phyloP scores from a whole-genome alignment of 2,888 invertebrate species.

The Himalopsyche anomala region DNA sequence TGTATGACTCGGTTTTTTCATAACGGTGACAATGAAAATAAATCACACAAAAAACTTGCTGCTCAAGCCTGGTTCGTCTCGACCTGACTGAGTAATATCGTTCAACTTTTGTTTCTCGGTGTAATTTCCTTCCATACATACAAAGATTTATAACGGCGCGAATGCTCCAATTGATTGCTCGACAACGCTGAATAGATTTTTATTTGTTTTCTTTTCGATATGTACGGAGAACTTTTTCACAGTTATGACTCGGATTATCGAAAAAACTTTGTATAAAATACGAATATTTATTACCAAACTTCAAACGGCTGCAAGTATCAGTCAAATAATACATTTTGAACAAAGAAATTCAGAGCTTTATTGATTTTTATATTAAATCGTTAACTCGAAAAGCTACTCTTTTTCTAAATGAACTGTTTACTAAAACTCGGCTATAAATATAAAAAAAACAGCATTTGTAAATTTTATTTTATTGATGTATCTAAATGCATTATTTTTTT shows the following conservation, averaged over 20 bases:
- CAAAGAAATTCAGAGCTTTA: not conserved
- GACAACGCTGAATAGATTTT: conserved; percentile 31
- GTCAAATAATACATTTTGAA: conserved; percentile 11
- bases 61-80: no score
- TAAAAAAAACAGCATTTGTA: no score
- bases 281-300: conserved; percentile 16
- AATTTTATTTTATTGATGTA: no score
- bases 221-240: conserved; percentile 24
- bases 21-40: no score
- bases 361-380: not conserved
- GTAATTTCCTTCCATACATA: not conserved
- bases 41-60: no score
- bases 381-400: not conserved
- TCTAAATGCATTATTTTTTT: no score
- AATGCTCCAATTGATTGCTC: conserved; percentile 30
- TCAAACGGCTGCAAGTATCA: conserved; percentile 2
- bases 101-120: not conserved
- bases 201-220: conserved; percentile 34
- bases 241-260: conserved; percentile 20
- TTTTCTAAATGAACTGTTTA: no score
- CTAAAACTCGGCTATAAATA: no score
- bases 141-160: conserved; percentile 16
- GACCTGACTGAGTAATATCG: not conserved
- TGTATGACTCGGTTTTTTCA: no score
- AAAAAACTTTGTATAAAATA: conserved; percentile 20